Conservation (phyloP, 2,888 invertebrate species). For the Adelphocoris suturalis region DNA sequence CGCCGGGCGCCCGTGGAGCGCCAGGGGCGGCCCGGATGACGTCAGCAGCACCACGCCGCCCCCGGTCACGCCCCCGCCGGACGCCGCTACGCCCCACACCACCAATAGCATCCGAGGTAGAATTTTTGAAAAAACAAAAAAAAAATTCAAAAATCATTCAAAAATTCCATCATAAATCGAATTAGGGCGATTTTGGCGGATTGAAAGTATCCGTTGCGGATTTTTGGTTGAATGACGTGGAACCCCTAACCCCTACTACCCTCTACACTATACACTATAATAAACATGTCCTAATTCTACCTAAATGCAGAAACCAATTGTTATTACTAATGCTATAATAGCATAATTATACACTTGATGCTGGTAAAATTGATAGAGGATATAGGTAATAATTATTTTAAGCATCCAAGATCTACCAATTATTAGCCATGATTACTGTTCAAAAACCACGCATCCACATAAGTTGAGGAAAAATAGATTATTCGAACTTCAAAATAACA, state of each 20-base stretch:
- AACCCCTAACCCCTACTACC: neutral
- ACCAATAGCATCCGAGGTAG: slow-evolving; percentile 85
- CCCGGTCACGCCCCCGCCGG: slow-evolving; percentile 80
- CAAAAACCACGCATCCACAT: too few relatives aligned
- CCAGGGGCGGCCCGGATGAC: slow-evolving; percentile 74
- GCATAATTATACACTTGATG: too few relatives aligned
- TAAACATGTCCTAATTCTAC: too few relatives aligned
- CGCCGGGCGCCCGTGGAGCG: slow-evolving; percentile 66
- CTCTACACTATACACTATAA: too few relatives aligned
- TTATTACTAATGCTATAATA: too few relatives aligned
- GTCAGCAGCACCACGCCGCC: slow-evolving; percentile 83
- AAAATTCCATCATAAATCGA: neutral
- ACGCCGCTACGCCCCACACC: slow-evolving; percentile 79
- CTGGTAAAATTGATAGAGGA: too few relatives aligned
- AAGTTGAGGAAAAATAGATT: too few relatives aligned
- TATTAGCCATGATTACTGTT: too few relatives aligned
- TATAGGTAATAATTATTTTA: too few relatives aligned
- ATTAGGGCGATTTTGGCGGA: neutral
- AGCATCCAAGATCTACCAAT: too few relatives aligned
- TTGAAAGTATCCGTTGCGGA: neutral
- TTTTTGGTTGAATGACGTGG: neutral
- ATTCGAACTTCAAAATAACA: too few relatives aligned
- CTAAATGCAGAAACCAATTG: too few relatives aligned
- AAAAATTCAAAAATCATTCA: neutral
- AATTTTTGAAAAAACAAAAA: slow-evolving; percentile 4